Evolutionary conservation across 2,797 vertebrate species (phyloP), one percentile per base, ranked within the genome.

Genomic region (Okamejei kenojei): DNA sequence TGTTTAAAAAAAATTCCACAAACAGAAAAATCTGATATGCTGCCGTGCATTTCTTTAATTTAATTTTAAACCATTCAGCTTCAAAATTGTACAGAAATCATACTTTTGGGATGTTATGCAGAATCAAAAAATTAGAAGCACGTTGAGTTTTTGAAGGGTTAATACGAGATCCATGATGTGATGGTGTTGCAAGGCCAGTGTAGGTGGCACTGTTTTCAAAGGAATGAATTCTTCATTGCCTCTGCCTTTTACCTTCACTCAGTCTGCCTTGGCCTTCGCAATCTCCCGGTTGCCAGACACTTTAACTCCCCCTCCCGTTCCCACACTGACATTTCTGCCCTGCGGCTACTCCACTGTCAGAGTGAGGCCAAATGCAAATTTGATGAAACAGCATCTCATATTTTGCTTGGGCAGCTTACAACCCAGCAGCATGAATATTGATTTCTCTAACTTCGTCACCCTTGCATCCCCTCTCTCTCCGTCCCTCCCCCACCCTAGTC

Each of bases 1-100:
- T 63, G n/a, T 32, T n/a, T 29, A n/a, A 63, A 68, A 32, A 86
- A 63, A 63, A 35, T 35, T 65, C n/a, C 19, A 88, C 19, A 35
- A 7, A 88, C 7, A 80, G 29, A 82, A 63, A 68, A 61, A 88
- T 35, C 7, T 15, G n/a, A 88, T 88, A 26, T 88, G 61, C n/a
- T 21, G 84, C 61, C 63, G 84, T 68, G 84, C 61, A 88, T 68
- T 88, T 88, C 61, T 65, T 65, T 65, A 88, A 88, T 88, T 65
- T 88, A 61, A 68, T 63, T 88, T 88, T 19, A 88, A 88, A 88
- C 63, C 84, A 88, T 88, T 88, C 84, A 88, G 61, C 61, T 65
- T 65, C 35, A 88, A 88, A 88, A 88, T 65, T 35, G 61, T 88
- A 88, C 84, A 88, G 61, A 88, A 68, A 68, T 88, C 63, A 68